phyloP scores from a whole-genome alignment of 2,797 vertebrate species.

The Mergus octosetaceus region DNA sequence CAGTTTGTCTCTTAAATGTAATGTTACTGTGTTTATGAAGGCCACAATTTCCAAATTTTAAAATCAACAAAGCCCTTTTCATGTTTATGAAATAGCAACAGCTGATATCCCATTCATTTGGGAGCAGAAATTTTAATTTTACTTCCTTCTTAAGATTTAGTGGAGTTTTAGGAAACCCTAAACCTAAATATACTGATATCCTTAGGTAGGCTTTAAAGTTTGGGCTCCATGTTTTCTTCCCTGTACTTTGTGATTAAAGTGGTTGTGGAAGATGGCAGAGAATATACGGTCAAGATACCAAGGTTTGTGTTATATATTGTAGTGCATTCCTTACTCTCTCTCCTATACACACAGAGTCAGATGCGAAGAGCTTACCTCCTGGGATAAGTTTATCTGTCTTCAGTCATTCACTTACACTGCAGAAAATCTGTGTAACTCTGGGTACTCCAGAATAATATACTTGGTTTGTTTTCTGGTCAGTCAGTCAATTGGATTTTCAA shows the following conservation, averaged over 20 bases:
- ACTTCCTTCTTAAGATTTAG: not conserved
- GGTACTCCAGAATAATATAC: not conserved
- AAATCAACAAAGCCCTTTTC: not conserved
- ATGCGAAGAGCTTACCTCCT: not conserved
- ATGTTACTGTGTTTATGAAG: not conserved
- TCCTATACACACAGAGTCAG: not conserved
- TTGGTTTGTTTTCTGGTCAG: not conserved
- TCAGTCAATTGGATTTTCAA: not conserved
- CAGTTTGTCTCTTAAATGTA: not conserved
- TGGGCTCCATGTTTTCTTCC: not conserved
- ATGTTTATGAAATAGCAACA: not conserved
- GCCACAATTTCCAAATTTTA: not conserved
- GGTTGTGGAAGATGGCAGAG: not conserved
- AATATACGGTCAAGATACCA: too few species aligned
- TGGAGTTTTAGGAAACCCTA: not conserved
- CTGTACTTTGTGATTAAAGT: not conserved
- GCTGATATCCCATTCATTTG: not conserved
- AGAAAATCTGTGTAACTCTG: not conserved
- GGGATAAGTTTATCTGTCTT: not conserved
- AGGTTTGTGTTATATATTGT: not conserved
- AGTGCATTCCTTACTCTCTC: not conserved
- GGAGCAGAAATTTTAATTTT: not conserved
- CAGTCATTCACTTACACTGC: not conserved
- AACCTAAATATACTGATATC: not conserved
- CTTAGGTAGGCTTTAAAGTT: not conserved